Evolutionary conservation across 1,140 invertebrate species (phyloP).

Genomic region (Lasioglossum albipes): DNA sequence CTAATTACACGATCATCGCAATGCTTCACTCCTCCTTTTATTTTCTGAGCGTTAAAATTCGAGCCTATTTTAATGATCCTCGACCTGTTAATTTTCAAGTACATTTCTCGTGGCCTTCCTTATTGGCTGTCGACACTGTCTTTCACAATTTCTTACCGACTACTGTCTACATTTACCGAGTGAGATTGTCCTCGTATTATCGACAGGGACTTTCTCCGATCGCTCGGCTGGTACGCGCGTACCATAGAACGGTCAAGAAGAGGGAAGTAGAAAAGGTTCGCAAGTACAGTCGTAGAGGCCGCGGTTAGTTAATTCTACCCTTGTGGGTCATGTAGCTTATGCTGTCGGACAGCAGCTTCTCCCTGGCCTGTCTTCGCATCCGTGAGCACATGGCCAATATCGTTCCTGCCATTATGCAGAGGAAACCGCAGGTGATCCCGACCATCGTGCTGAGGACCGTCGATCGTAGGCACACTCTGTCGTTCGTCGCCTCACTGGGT

Average conservation of each 20-base stretch:
- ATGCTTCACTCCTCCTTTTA: neutral
- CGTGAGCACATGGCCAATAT: conserved; percentile 86
- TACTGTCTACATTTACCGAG: neutral
- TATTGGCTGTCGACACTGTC: neutral
- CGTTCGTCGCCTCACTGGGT: conserved; percentile 68
- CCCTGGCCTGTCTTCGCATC: conserved; percentile 82
- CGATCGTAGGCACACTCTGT: conserved; percentile 88
- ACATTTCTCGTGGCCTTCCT: neutral
- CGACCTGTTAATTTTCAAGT: neutral
- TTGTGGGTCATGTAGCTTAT: conserved; percentile 87
- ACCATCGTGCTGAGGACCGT: conserved; percentile 88
- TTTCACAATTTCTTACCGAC: neutral
- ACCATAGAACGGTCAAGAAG: conserved; percentile 23
- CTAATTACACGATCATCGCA: conserved; percentile 14
- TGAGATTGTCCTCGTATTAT: conserved; percentile 28
- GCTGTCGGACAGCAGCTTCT: conserved; percentile 80
- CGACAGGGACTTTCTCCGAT: conserved; percentile 6
- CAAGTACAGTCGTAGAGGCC: conserved; percentile 25
- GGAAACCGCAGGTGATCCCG: conserved; percentile 84
- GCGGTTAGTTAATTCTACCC: conserved; percentile 84
- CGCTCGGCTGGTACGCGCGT: neutral
- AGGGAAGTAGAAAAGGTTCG: conserved; percentile 16
- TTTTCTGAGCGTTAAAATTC: neutral
- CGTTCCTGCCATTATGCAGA: conserved; percentile 86
- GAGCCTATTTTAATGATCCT: neutral